These are phyloP conservation scores for Paramormyrops hopkinsi DNA, from an alignment of 2,797 vertebrate genomes.

Conservation along the genomic window DNA sequence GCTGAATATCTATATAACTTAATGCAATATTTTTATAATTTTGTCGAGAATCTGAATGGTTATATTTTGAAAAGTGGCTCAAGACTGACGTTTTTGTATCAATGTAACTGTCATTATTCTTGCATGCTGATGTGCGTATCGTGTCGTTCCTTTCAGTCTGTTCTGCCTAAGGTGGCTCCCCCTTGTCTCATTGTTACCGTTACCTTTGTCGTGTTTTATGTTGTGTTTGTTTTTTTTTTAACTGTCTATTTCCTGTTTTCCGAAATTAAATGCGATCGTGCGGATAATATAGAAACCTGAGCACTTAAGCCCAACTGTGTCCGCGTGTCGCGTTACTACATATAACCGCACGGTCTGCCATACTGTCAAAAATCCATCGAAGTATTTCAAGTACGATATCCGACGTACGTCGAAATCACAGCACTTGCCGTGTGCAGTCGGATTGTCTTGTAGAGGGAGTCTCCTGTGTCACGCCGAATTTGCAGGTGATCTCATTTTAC, in stretches of 20 bases:
- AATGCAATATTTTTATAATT: constrained; percentile 62
- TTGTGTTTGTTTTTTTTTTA: constrained; percentile 19
- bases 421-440: not conserved
- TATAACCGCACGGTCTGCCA: not conserved
- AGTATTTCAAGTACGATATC: constrained; percentile 43
- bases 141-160: constrained; percentile 44
- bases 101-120: constrained; percentile 66
- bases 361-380: constrained; percentile 25
- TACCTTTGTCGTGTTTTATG: constrained; percentile 51
- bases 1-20: constrained; percentile 58
- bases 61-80: constrained; percentile 39
- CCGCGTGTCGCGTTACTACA: constrained; percentile 17
- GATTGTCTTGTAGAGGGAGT: not conserved
- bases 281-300: constrained; percentile 47
- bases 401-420: not conserved
- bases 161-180: constrained; percentile 55
- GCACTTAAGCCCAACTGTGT: constrained; percentile 46
- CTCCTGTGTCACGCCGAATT: not conserved
- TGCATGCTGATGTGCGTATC: constrained; percentile 69
- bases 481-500: not conserved
- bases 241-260: constrained; percentile 40
- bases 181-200: constrained; percentile 76
- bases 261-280: constrained; percentile 53
- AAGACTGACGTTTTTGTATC: constrained; percentile 57
- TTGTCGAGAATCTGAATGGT: constrained; percentile 48